A percentile compares a stretch with the other conserved stretches of the same genome.
phyloP scores from a whole-genome alignment of 1,140 invertebrate genomes.

The Gonatopus flavifemur region DNA sequence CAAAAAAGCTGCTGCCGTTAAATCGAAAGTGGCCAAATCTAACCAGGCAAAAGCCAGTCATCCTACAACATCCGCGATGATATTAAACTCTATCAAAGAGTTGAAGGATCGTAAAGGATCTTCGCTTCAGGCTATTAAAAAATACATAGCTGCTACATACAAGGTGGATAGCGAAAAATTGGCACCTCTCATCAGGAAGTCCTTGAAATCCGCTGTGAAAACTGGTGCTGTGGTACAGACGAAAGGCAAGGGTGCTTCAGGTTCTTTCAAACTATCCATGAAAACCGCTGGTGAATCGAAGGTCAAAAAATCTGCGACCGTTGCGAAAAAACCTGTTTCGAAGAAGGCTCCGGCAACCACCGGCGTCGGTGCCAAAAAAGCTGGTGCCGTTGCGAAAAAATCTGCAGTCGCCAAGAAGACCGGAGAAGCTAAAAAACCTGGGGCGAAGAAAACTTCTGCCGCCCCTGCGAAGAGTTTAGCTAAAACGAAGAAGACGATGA shows the following conservation, averaged over 20 bases:
- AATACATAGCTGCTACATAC: neutral
- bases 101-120: neutral
- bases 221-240: neutral
- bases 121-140: constrained; percentile 28
- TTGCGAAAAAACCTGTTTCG: too few species aligned
- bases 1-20: neutral
- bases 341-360: too few species aligned
- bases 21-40: too few species aligned
- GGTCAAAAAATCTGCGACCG: too few species aligned
- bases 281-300: too few species aligned
- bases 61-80: neutral
- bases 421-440: too few species aligned
- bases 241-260: neutral
- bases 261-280: neutral
- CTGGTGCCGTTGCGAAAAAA: too few species aligned
- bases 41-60: neutral
- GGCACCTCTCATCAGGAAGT: neutral
- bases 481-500: neutral
- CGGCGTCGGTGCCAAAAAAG: neutral
- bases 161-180: neutral
- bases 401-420: too few species aligned
- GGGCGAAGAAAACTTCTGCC: neutral
- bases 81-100: neutral
- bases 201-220: neutral
- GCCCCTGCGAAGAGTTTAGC: neutral